Conservation (phyloP, 2,113 vertebrate species). For the Lophochroa leadbeateri region DNA sequence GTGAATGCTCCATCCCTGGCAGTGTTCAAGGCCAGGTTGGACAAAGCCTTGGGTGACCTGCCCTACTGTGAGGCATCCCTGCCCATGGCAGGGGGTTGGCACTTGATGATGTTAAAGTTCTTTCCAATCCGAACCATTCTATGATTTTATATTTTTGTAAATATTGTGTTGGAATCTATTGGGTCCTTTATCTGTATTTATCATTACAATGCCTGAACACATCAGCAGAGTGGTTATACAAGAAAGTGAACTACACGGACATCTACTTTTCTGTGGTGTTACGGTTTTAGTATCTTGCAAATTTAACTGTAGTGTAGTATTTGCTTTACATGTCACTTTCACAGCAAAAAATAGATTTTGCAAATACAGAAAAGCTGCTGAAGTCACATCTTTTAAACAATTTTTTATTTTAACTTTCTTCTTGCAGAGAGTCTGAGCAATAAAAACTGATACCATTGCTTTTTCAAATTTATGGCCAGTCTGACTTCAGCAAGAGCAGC, state of each 20-base stretch:
- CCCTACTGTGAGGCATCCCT: too few species aligned
- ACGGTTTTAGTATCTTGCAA: not conserved
- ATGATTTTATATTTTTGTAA: not conserved
- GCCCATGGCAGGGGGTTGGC: too few species aligned
- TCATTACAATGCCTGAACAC: not conserved
- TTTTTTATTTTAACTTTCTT: not conserved
- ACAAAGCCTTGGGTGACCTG: not conserved
- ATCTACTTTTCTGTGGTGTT: not conserved
- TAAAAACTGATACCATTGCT: not conserved
- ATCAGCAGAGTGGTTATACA: not conserved
- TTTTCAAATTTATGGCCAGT: not conserved
- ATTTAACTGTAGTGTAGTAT: not conserved
- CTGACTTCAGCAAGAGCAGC: not conserved
- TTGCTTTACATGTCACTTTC: not conserved
- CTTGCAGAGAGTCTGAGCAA: not conserved
- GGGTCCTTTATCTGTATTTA: not conserved
- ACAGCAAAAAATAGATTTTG: not conserved
- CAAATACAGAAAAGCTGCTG: not conserved
- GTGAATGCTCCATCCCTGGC: not conserved
- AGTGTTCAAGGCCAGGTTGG: not conserved
- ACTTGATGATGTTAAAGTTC: too few species aligned
- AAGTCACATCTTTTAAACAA: not conserved
- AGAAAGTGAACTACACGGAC: not conserved
- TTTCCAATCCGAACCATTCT: too few species aligned
- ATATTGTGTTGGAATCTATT: not conserved